Conservation (phyloP, 2,888 invertebrate genomes). For the Leistus spinibarbis region DNA sequence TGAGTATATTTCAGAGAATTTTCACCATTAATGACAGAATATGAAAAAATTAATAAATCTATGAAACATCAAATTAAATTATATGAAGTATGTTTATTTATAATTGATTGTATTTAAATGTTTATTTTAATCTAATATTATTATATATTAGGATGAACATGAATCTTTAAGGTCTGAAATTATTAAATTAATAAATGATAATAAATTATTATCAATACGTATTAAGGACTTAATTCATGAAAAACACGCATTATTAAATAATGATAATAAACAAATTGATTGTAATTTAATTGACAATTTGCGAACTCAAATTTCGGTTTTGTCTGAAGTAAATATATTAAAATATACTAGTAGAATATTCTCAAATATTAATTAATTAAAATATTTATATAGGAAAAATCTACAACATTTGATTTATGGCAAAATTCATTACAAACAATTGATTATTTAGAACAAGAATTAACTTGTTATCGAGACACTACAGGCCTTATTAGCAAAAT, state of each 20-base stretch:
- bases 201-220: conserved; percentile 49
- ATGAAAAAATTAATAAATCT: conserved; percentile 50
- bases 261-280: conserved; percentile 45
- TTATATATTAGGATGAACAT: conserved; percentile 50
- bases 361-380: background rate
- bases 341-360: conserved; percentile 19
- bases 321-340: conserved; percentile 50
- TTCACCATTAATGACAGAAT: conserved; percentile 45
- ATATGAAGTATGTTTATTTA: conserved; percentile 57
- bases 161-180: conserved; percentile 50
- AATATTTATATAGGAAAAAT: conserved; percentile 64
- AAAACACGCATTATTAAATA: conserved; percentile 39
- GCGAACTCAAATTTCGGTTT: conserved; percentile 52
- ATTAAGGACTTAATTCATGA: conserved; percentile 44
- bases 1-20: conserved; percentile 41
- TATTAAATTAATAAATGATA: conserved; percentile 53
- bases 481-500: conserved; percentile 50
- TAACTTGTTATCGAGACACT: conserved; percentile 60
- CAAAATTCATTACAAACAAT: conserved; percentile 70
- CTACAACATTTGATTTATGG: conserved; percentile 69
- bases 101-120: background rate
- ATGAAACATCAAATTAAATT: conserved; percentile 61
- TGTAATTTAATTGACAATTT: conserved; percentile 54
- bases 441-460: conserved; percentile 69
- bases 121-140: conserved; percentile 5